Evolutionary conservation across 2,797 vertebrate genomes (phyloP), one percentile per base, ranked within the genome.

Genomic region (Tenualosa ilisha): DNA sequence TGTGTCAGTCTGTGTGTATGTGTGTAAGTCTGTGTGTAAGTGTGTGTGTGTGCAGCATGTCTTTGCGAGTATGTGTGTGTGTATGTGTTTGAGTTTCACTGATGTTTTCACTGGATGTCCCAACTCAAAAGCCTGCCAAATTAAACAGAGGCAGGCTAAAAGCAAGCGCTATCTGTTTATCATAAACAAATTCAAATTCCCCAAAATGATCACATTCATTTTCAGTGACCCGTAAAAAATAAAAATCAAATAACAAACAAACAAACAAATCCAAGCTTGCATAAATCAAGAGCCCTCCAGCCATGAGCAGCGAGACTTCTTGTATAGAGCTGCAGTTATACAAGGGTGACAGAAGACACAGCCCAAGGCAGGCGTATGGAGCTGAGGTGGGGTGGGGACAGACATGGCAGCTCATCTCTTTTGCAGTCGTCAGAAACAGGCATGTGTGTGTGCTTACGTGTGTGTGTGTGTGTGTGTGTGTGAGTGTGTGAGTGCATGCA

Each of bases 331-430:
- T 84, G 86, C 89, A 49, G 46, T 85, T 61, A 65, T 83, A 84
- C 31, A 82, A 87, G 31, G 83, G 83, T 86, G 79, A 72, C 11
- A 91, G 84, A 51, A 90, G 82, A 61, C 87, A 89, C 84, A 84
- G 86, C 49, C 72, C 75, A 91, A 72, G 86, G 82, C 61, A 61
- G 37, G 88, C 43, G 89, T 91, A 93, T 89, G 87, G 89, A 91
- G 0, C 40, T 92, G 91, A 91, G 88, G 68, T 40, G 72, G 37
- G 17, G 65, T 72, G 65, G 17, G 65, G 37, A 88, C 65, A 85
- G 81, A 84, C 8, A 59, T 24, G 17, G 24, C 37, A 61, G 46
- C 15, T 83, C 12, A n/a, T 85, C 12, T 84, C 75, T 83, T 49
- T 83, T 49, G 31, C 79, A 31, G 40, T 46, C 72, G 8, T 37